phyloP scores from a whole-genome alignment of 2,888 invertebrate genomes.

The Erebia palarica region DNA sequence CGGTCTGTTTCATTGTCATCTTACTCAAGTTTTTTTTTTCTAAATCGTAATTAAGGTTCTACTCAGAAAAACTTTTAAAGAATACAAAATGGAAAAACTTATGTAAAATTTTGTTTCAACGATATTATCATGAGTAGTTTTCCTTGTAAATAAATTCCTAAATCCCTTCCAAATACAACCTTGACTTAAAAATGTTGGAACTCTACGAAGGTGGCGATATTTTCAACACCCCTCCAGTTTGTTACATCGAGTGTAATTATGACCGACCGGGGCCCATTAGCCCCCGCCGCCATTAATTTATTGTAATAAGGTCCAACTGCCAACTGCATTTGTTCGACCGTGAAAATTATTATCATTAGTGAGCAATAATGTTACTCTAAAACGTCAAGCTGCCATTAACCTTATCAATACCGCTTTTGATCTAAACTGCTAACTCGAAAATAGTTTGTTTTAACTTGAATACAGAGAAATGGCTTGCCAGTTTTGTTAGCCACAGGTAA shows the following conservation, averaged over 20 bases:
- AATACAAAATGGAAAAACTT: too few relatives aligned
- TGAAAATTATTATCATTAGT: slow-evolving; percentile 77
- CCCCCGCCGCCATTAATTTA: slow-evolving; percentile 73
- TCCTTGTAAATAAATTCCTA: not conserved
- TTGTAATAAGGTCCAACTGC: slow-evolving; percentile 79
- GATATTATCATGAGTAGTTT: too few relatives aligned
- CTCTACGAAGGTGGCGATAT: slow-evolving; percentile 46
- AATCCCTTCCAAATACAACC: slow-evolving; percentile 30
- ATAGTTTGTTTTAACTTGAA: slow-evolving; percentile 10
- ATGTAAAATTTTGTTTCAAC: too few relatives aligned
- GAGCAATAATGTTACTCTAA: slow-evolving; percentile 53
- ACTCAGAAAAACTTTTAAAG: too few relatives aligned
- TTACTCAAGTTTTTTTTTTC: too few relatives aligned
- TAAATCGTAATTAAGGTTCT: too few relatives aligned
- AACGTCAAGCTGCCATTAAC: slow-evolving; percentile 49
- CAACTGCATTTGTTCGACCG: slow-evolving; percentile 68
- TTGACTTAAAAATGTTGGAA: slow-evolving; percentile 43
- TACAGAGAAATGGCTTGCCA: not conserved
- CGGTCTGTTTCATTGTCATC: too few relatives aligned
- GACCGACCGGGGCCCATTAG: slow-evolving; percentile 66
- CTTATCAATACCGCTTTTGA: slow-evolving; percentile 56
- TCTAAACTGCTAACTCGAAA: slow-evolving; percentile 18
- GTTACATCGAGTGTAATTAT: slow-evolving; percentile 70
- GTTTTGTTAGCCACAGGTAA: too few relatives aligned
- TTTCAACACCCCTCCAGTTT: slow-evolving; percentile 66